A percentile compares a stretch with the other conserved stretches of the same genome.
Evolutionary conservation across 2,113 vertebrate species (phyloP).

Genomic region (Cacatua alba): DNA sequence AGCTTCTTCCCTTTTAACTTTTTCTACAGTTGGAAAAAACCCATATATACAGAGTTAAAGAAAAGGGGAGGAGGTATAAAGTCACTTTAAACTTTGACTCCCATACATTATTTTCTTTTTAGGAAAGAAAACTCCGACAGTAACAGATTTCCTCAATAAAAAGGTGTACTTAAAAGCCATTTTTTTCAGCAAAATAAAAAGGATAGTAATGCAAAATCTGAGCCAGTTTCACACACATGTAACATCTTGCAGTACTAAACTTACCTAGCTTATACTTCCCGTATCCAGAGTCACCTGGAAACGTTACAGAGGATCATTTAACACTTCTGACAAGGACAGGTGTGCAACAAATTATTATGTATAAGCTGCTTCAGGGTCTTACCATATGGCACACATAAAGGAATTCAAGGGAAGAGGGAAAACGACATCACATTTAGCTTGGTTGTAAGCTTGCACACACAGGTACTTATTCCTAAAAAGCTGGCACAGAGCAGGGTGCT

Average conservation of each 20-base stretch:
- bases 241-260: conserved; percentile 8
- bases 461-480: not conserved
- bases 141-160: not conserved
- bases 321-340: conserved; percentile 45
- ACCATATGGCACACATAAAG: conserved; percentile 31
- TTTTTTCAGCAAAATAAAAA: not conserved
- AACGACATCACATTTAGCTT: not conserved
- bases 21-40: not conserved
- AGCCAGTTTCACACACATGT: not conserved
- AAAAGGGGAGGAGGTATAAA: conserved; percentile 1
- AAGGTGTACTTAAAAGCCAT: not conserved
- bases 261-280: not conserved
- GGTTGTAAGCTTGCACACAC: not conserved
- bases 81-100: not conserved
- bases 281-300: conserved; percentile 22
- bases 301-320: conserved; percentile 30
- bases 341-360: conserved; percentile 45
- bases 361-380: conserved; percentile 30
- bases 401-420: conserved; percentile 9
- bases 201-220: not conserved
- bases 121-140: not conserved
- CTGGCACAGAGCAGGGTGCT: not conserved
- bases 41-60: not conserved
- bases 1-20: conserved; percentile 10
- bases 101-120: not conserved